Percentiles rank a stretch among this genome's conserved stretches.
Conservation (phyloP, 2,888 invertebrate species). For the Eugnorisma glareosa region DNA sequence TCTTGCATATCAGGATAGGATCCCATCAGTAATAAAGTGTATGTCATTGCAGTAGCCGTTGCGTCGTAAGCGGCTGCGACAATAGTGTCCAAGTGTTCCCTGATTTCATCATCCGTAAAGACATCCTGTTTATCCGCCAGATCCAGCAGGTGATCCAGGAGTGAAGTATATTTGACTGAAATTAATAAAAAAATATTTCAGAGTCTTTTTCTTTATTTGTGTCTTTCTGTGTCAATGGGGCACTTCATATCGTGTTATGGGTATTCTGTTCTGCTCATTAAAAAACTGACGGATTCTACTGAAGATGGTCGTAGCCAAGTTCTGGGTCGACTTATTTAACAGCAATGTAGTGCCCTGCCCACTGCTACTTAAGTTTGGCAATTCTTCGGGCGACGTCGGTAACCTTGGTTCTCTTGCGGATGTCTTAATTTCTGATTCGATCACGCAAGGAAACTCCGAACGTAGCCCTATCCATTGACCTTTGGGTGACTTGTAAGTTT, state of each 20-base stretch:
- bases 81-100: slow-evolving; percentile 50
- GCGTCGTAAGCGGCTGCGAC: slow-evolving; percentile 44
- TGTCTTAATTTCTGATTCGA: too few species aligned
- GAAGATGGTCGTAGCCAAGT: not conserved
- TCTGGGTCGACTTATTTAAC: too few species aligned
- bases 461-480: too few species aligned
- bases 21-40: slow-evolving; percentile 36
- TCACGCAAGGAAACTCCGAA: too few species aligned
- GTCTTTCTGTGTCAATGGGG: too few species aligned
- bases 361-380: too few species aligned
- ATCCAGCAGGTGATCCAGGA: slow-evolving; percentile 45
- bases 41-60: slow-evolving; percentile 16
- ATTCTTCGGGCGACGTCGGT: too few species aligned
- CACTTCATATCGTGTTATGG: too few species aligned
- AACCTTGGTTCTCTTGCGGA: too few species aligned
- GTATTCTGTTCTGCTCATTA: not conserved
- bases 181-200: not conserved
- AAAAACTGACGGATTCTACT: not conserved
- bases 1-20: slow-evolving; percentile 36
- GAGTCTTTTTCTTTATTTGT: too few species aligned
- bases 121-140: slow-evolving; percentile 24
- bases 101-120: slow-evolving; percentile 45
- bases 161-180: slow-evolving; percentile 44
- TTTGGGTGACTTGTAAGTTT: too few species aligned
- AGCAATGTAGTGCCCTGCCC: too few species aligned